phyloP scores from a whole-genome alignment of 2,797 vertebrate species.

The Calcarius lapponicus region DNA sequence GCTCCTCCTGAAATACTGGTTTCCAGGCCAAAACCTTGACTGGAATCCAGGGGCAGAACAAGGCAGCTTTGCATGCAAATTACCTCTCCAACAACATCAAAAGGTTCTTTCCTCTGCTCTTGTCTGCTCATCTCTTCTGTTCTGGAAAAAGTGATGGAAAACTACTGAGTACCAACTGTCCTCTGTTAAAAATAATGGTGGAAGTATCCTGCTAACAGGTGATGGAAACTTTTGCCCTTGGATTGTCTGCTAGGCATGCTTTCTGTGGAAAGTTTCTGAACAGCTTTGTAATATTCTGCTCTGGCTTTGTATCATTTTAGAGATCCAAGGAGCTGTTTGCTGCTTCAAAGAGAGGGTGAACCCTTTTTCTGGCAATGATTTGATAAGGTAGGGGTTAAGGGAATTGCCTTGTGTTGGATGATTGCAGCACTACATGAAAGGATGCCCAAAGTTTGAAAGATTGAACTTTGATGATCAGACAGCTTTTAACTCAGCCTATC shows the following conservation, averaged over 20 bases:
- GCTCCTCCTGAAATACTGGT: constrained; percentile 73
- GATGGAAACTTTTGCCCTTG: background rate
- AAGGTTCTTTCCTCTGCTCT: background rate
- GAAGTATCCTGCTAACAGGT: background rate
- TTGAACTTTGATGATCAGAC: background rate
- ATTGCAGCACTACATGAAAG: background rate
- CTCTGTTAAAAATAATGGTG: background rate
- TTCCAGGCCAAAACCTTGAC: constrained; percentile 35
- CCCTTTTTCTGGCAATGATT: background rate
- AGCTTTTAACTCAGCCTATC: background rate
- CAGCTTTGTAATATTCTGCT: background rate
- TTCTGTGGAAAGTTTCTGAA: background rate
- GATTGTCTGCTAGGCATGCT: background rate
- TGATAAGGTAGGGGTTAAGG: background rate
- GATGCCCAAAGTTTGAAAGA: background rate
- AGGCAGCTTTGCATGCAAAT: constrained; percentile 29
- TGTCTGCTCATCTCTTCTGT: background rate
- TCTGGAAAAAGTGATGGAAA: background rate
- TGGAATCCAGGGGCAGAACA: constrained; percentile 57
- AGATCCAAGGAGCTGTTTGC: background rate
- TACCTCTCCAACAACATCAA: constrained; percentile 21
- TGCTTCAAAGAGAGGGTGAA: background rate
- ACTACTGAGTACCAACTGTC: background rate
- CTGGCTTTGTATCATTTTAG: background rate
- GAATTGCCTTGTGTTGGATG: background rate